Percentiles rank a stretch among this genome's conserved stretches.
These are phyloP conservation scores for Denticeps clupeoides DNA, from an alignment of 2,797 vertebrate species.

Conservation along the genomic window DNA sequence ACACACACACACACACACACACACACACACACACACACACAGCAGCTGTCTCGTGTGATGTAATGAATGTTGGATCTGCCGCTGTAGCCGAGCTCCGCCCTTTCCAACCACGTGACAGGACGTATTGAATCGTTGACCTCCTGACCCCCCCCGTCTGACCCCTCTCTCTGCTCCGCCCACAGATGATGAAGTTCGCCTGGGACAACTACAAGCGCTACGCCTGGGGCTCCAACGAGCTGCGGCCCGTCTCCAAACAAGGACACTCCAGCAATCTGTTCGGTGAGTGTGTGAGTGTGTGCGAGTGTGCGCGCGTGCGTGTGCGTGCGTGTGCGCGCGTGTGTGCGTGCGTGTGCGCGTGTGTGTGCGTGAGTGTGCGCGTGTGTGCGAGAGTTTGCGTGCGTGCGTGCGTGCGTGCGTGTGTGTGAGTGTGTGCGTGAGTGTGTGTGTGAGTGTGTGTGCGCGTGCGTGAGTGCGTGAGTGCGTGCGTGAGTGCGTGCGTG, in stretches of 20 bases:
- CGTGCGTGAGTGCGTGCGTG: too few relatives aligned
- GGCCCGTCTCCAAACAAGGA: conserved; percentile 65
- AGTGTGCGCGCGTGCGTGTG: neutral
- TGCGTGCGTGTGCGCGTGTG: too few relatives aligned
- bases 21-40: neutral
- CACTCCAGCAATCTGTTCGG: conserved; percentile 69
- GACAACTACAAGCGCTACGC: conserved; percentile 69
- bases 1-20: neutral
- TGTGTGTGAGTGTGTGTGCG: too few relatives aligned
- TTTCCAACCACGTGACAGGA: too few relatives aligned
- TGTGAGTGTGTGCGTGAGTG: too few relatives aligned
- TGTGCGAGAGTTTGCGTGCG: neutral
- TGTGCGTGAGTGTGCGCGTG: neutral
- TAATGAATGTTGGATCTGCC: too few relatives aligned
- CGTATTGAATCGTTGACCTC: too few relatives aligned
- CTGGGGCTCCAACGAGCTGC: conserved; percentile 72
- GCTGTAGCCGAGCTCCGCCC: too few relatives aligned
- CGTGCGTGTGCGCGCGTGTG: too few relatives aligned
- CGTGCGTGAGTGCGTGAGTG: too few relatives aligned
- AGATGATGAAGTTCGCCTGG: conserved; percentile 75
- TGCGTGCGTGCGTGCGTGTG: neutral
- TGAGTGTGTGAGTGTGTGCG: neutral
- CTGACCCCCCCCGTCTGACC: neutral
- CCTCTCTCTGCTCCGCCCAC: conserved; percentile 5
- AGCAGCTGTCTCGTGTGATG: too few relatives aligned